These are phyloP conservation scores for Cyclina sinensis DNA, from an alignment of 1,140 invertebrate genomes.

Conservation along the genomic window DNA sequence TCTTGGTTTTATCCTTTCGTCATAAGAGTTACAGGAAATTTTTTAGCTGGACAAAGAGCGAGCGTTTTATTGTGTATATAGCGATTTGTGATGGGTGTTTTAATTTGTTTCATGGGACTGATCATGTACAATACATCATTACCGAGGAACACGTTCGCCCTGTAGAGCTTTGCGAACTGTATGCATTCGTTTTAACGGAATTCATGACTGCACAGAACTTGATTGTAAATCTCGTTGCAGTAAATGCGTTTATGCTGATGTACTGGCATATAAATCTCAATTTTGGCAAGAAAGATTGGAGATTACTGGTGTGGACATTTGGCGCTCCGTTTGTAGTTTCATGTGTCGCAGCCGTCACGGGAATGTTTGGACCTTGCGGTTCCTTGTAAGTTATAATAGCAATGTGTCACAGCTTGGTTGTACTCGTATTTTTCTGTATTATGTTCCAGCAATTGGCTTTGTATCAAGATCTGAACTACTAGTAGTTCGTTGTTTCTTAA, in stretches of 20 bases:
- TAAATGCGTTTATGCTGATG: constrained; percentile 32
- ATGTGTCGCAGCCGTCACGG: too few relatives aligned
- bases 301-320: constrained; percentile 38
- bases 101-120: constrained; percentile 3
- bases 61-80: constrained; percentile 58
- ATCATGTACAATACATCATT: neutral
- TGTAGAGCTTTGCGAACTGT: constrained; percentile 14
- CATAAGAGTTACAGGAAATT: constrained; percentile 47
- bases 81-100: constrained; percentile 33
- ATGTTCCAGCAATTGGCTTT: too few relatives aligned
- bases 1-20: constrained; percentile 62
- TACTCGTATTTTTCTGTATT: too few relatives aligned
- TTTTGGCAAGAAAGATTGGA: constrained; percentile 37
- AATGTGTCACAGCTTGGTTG: too few relatives aligned
- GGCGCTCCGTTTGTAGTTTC: constrained; percentile 22
- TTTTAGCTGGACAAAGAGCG: constrained; percentile 68
- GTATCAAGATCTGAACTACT: too few relatives aligned
- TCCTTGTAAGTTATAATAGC: too few relatives aligned
- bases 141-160: neutral
- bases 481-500: too few relatives aligned
- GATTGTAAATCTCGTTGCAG: too few relatives aligned
- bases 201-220: constrained; percentile 9
- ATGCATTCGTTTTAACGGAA: neutral
- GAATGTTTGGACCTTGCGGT: too few relatives aligned
- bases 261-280: constrained; percentile 33